These are phyloP conservation scores for Hyles lineata DNA, from an alignment of 2,888 invertebrate species.

Conservation along the genomic window DNA sequence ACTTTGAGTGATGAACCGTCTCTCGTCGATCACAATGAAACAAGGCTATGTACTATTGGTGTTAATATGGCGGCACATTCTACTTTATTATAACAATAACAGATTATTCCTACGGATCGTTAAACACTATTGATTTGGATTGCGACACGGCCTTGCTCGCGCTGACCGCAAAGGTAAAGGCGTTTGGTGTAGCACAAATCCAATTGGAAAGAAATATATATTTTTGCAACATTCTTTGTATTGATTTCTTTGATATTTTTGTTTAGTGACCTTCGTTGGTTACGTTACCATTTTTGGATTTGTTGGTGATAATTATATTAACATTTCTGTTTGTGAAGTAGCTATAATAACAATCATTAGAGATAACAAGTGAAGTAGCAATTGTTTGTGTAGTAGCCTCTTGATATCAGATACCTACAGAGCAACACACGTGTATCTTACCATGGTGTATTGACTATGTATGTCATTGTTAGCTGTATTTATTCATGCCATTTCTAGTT, in stretches of 20 bases:
- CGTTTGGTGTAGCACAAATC: background rate
- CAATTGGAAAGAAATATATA: background rate
- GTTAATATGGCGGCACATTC: constrained; percentile 27
- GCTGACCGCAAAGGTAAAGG: constrained; percentile 34
- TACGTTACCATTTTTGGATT: background rate
- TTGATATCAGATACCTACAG: background rate
- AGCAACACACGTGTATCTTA: too few species aligned
- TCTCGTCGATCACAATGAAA: constrained; percentile 4
- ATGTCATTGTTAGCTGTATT: too few species aligned
- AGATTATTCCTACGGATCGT: constrained; percentile 37
- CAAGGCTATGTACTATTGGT: constrained; percentile 10
- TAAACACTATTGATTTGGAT: constrained; percentile 41
- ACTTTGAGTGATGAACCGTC: background rate
- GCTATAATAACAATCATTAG: background rate
- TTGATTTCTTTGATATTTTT: background rate
- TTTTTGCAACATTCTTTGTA: background rate
- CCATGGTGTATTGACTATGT: too few species aligned
- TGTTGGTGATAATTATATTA: background rate
- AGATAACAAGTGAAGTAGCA: background rate
- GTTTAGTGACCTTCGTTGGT: background rate
- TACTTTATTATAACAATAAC: constrained; percentile 30
- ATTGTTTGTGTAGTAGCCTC: background rate
- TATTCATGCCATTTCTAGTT: too few species aligned
- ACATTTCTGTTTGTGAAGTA: background rate
- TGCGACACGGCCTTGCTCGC: constrained; percentile 41